Base-by-base conservation (phyloP, 1,140 invertebrate genomes). In the Zaprionus nigranus region DNA sequence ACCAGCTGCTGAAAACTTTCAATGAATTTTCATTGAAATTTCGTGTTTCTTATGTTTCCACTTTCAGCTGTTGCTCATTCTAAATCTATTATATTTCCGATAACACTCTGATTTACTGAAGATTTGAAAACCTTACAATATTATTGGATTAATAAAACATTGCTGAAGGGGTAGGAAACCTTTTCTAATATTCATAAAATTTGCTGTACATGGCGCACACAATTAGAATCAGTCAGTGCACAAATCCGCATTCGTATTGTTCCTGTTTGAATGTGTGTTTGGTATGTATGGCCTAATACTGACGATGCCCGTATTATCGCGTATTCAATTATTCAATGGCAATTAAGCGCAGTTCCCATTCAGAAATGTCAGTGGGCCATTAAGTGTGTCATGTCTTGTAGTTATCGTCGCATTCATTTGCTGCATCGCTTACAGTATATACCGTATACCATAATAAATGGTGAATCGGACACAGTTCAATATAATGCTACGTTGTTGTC, bases 401-500 rank as follows among this genome's bases (percentile, higher is more conserved):
- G 22, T 56, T 56, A 56, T 56, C 12, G 46, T 1, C 46, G 20
- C 46, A 51, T 13, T 22, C 46, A 51, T n/a, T 20, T 49, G 7
- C 20, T 49, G 20, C 46, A 20, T 30, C 9, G 9, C 30, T 11
- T 34, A 34, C 30, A n/a, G n/a, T 11, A 11, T 30, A 3, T 30
- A 30, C 24, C 13, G 11, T 26, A 53, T 26, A 13, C 17, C 17
- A 49, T 46, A 3, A 12, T 51, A 24, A 51, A 51, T 51, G 46
- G 53, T 11, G 3, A 56, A 56, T 56, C 17, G 17, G 24, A 34
- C 38, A 54, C 2, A 49, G 7, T 22, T 24, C 20, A 22, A n/a
- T 58, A 46, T 36, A 66, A 26, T 57, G 51, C 53, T 28, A 22
- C 34, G 26, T 64, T 38, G 68, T 63, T 70, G 51, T 57, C 38